Evolutionary conservation across 2,797 vertebrate genomes (phyloP).

Genomic region (Hapalemur alaotrensis): DNA sequence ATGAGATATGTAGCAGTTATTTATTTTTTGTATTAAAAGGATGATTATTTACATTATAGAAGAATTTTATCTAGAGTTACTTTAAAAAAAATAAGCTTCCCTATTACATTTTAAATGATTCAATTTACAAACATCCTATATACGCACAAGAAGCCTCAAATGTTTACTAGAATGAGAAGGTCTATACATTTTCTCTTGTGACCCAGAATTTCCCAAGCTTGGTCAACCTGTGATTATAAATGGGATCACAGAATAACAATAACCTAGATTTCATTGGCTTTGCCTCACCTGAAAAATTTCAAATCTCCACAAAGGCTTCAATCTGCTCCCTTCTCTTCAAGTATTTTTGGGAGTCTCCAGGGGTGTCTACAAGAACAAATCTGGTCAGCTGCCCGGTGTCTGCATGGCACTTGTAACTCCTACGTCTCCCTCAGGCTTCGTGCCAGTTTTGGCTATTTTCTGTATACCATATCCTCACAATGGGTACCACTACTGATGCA

Average conservation of each 20-base stretch:
- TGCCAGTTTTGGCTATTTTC: neutral
- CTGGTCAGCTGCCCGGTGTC: neutral
- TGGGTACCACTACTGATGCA: neutral
- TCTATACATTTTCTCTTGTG: neutral
- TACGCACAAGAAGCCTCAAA: neutral
- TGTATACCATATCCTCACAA: neutral
- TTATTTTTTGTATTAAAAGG: neutral
- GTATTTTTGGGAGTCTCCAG: neutral
- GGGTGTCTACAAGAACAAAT: neutral
- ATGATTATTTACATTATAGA: neutral
- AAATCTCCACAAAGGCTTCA: neutral
- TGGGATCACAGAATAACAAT: neutral
- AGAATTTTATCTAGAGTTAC: neutral
- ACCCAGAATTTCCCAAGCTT: neutral
- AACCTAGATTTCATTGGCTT: neutral
- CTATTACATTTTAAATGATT: neutral
- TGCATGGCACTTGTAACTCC: neutral
- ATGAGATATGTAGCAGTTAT: neutral
- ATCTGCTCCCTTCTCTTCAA: neutral
- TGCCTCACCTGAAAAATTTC: neutral
- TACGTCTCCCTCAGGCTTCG: neutral
- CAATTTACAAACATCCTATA: neutral
- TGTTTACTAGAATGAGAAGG: neutral
- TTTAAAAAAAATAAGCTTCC: neutral
- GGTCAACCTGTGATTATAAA: neutral